Percentiles rank a stretch among this genome's conserved stretches.
Evolutionary conservation across 2,113 vertebrate species (phyloP).

Genomic region (Pygoscelis adeliae): DNA sequence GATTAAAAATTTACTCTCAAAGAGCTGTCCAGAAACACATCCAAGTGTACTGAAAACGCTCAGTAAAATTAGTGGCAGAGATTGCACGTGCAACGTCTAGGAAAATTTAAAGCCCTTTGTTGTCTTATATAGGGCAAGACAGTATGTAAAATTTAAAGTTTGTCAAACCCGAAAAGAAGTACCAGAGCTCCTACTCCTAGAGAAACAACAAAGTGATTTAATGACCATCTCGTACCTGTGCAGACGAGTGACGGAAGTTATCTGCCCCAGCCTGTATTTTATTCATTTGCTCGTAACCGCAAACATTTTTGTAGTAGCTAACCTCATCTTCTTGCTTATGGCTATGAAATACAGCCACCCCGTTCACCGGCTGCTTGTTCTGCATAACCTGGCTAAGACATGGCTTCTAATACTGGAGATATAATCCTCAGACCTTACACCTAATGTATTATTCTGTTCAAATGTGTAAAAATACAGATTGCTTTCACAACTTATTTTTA

Average conservation of each 20-base stretch:
- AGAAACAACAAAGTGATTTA: not conserved
- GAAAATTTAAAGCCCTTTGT: not conserved
- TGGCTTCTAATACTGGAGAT: not conserved
- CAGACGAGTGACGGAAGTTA: fast-evolving
- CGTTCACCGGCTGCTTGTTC: not conserved
- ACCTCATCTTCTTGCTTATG: not conserved
- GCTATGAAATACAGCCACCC: not conserved
- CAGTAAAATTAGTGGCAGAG: not conserved
- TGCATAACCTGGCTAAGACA: not conserved
- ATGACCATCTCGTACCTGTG: not conserved
- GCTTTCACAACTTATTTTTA: not conserved
- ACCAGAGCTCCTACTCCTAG: not conserved
- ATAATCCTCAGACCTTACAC: not conserved
- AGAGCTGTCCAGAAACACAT: not conserved
- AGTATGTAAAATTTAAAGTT: not conserved
- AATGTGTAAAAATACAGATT: not conserved
- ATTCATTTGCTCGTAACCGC: not conserved
- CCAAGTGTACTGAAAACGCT: not conserved
- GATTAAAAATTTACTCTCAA: not conserved
- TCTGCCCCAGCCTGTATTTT: not conserved
- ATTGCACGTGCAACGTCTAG: fast-evolving
- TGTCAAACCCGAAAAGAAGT: not conserved
- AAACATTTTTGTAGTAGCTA: not conserved
- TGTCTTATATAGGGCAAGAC: not conserved
- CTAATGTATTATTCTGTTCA: not conserved